phyloP scores from a whole-genome alignment of 2,888 invertebrate genomes.

The Drosophila anomalipes region DNA sequence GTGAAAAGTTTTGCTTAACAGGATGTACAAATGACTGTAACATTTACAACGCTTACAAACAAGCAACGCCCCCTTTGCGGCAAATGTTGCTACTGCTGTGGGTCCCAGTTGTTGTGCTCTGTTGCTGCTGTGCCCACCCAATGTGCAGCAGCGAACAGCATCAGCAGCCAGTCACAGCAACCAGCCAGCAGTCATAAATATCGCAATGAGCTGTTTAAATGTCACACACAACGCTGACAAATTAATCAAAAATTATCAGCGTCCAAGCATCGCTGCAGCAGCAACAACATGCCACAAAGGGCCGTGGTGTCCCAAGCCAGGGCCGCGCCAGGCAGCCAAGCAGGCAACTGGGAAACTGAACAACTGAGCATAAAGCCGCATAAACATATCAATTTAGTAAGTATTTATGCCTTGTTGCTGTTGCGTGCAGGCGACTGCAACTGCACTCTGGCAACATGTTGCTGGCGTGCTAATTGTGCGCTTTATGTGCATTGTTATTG shows the following conservation, averaged over 20 bases:
- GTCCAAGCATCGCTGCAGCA: constrained; percentile 67
- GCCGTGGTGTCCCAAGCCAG: constrained; percentile 28
- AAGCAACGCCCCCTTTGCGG: constrained; percentile 64
- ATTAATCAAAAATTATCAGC: constrained; percentile 81
- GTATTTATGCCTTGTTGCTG: constrained; percentile 60
- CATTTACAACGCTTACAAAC: constrained; percentile 66
- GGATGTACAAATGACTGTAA: constrained; percentile 76
- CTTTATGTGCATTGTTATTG: constrained; percentile 78
- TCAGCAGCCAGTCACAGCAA: constrained; percentile 44
- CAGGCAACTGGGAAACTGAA: constrained; percentile 34
- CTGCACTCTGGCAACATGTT: constrained; percentile 64
- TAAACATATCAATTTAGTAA: constrained; percentile 81
- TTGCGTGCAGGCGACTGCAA: constrained; percentile 34
- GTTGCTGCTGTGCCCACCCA: constrained; percentile 69
- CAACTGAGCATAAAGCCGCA: constrained; percentile 66
- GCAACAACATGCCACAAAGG: constrained; percentile 54
- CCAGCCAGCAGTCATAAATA: constrained; percentile 74
- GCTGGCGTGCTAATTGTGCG: constrained; percentile 77
- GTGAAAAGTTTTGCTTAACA: constrained; percentile 76
- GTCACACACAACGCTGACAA: constrained; percentile 80
- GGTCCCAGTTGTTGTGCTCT: constrained; percentile 11
- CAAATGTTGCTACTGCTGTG: constrained; percentile 23
- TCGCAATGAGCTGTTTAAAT: constrained; percentile 82
- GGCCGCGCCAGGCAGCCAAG: constrained; percentile 34
- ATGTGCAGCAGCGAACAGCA: constrained; percentile 60